These are phyloP conservation scores for Proisotoma minuta DNA, from an alignment of 2,888 invertebrate species.

Conservation along the genomic window DNA sequence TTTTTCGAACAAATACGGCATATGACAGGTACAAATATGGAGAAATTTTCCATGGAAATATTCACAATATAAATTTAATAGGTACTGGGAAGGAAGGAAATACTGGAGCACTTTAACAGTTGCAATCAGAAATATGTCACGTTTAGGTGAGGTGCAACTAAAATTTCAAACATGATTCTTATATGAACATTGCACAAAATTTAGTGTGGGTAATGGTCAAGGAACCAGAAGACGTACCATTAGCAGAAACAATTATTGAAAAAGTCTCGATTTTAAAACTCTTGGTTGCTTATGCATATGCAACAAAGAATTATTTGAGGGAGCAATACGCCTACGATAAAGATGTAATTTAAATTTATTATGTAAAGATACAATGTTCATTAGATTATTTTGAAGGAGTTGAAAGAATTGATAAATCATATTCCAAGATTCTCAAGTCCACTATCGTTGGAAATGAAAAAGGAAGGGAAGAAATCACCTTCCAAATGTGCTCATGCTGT, in stretches of 20 bases:
- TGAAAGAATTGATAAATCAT: neutral
- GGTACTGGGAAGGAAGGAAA: conserved; percentile 35
- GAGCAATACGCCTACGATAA: conserved; percentile 31
- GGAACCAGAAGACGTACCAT: conserved; percentile 10
- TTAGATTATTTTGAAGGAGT: too few relatives aligned
- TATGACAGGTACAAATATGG: conserved; percentile 32
- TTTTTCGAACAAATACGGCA: conserved; percentile 42
- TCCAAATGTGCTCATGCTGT: too few relatives aligned
- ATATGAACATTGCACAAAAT: too few relatives aligned
- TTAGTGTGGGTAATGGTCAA: conserved; percentile 33
- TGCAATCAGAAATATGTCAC: conserved; percentile 24
- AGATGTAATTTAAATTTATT: conserved; percentile 15
- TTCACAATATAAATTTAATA: neutral
- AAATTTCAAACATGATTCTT: too few relatives aligned
- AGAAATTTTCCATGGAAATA: neutral
- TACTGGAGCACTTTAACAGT: conserved; percentile 27
- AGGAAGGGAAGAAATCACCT: neutral
- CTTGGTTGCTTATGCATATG: conserved; percentile 29
- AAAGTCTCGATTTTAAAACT: conserved; percentile 30
- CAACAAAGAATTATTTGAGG: conserved; percentile 32
- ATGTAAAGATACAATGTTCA: neutral
- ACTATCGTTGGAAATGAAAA: conserved; percentile 17
- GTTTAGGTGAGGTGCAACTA: too few relatives aligned
- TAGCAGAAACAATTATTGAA: conserved; percentile 27
- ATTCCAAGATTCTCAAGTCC: conserved; percentile 31